phyloP scores from a whole-genome alignment of 2,113 vertebrate species.

The Proteles cristata region DNA sequence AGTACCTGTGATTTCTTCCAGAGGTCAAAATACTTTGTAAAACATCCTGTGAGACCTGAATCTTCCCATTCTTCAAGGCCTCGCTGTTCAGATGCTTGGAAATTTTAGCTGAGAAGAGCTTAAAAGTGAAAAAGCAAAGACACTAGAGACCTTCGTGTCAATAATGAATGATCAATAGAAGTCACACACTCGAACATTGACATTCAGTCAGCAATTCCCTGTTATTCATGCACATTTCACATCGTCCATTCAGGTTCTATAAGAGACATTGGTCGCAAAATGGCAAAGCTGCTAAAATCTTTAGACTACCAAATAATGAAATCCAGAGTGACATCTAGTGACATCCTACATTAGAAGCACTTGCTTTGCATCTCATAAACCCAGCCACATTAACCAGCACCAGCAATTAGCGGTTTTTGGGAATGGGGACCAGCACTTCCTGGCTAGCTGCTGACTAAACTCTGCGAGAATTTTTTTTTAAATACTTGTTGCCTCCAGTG shows the following conservation, averaged over 20 bases:
- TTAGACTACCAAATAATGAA: slow-evolving; percentile 82
- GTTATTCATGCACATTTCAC: slow-evolving; percentile 86
- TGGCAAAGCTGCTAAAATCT: slow-evolving; percentile 82
- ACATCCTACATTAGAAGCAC: slow-evolving; percentile 82
- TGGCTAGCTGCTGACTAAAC: neutral
- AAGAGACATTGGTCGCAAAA: slow-evolving; percentile 73
- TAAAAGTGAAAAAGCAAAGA: slow-evolving; percentile 87
- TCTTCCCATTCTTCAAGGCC: slow-evolving; percentile 84
- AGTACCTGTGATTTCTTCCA: slow-evolving; percentile 82
- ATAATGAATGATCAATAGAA: slow-evolving; percentile 91
- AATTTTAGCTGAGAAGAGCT: slow-evolving; percentile 89
- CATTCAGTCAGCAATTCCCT: slow-evolving; percentile 87
- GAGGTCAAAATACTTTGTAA: slow-evolving; percentile 89
- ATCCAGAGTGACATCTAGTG: slow-evolving; percentile 90
- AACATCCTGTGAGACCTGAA: slow-evolving; percentile 86
- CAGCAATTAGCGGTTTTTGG: slow-evolving; percentile 55
- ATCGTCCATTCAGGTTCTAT: slow-evolving; percentile 80
- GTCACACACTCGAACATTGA: slow-evolving; percentile 88
- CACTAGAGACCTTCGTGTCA: slow-evolving; percentile 88
- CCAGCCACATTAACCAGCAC: slow-evolving; percentile 50
- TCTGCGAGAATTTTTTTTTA: neutral
- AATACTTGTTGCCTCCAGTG: neutral
- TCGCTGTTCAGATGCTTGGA: slow-evolving; percentile 82
- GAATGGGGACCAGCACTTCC: neutral
- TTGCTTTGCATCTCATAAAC: slow-evolving; percentile 71